Evolutionary conservation across 1,140 invertebrate species (phyloP).

Genomic region (Periplaneta americana): DNA sequence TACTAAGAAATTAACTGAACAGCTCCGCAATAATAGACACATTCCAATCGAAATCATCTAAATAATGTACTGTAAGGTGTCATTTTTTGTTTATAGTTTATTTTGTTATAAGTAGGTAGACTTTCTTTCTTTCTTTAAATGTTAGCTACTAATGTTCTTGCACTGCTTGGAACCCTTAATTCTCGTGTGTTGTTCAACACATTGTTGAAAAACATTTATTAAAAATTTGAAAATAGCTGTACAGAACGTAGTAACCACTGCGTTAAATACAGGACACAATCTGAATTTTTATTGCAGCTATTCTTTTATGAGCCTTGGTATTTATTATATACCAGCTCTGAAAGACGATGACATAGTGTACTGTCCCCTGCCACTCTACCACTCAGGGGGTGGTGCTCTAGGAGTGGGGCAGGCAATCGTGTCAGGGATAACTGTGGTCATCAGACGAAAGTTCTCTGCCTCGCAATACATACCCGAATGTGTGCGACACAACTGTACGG

Average conservation of each 20-base stretch:
- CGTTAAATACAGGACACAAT: neutral
- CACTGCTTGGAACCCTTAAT: too few relatives aligned
- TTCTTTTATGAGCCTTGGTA: neutral
- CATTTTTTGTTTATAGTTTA: too few relatives aligned
- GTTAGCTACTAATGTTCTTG: too few relatives aligned
- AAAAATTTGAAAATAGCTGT: neutral
- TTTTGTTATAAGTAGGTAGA: too few relatives aligned
- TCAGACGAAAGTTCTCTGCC: conserved; percentile 59
- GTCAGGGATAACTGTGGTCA: conserved; percentile 47
- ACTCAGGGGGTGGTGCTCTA: conserved; percentile 53
- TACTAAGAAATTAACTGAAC: too few relatives aligned
- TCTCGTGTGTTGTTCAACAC: too few relatives aligned
- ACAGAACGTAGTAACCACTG: neutral
- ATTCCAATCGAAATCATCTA: too few relatives aligned
- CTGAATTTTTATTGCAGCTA: neutral
- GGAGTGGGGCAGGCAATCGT: conserved; percentile 48
- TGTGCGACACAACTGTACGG: conserved; percentile 10
- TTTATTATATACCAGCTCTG: conserved; percentile 28
- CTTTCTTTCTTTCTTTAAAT: too few relatives aligned
- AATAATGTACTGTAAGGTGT: too few relatives aligned
- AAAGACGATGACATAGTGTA: conserved; percentile 52
- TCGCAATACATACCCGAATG: conserved; percentile 50
- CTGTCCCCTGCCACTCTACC: conserved; percentile 58
- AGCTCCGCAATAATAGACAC: too few relatives aligned
- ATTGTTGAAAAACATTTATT: too few relatives aligned